Percentiles rank a stretch among this genome's conserved stretches.
phyloP scores from a whole-genome alignment of 2,797 vertebrate genomes.

The Acanthornis magna region DNA sequence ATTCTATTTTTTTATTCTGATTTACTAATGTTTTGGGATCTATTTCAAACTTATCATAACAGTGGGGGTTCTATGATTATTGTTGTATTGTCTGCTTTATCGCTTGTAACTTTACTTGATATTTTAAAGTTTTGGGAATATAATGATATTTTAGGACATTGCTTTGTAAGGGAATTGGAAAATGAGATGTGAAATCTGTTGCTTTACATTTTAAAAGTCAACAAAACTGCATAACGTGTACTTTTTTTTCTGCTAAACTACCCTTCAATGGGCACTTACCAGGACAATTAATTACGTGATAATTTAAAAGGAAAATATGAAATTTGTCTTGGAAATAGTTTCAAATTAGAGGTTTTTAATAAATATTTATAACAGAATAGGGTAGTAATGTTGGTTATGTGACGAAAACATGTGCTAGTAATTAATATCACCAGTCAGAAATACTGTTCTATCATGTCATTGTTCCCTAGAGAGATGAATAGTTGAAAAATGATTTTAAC shows the following conservation, averaged over 20 bases:
- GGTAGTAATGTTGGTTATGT: background rate
- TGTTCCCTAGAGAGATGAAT: background rate
- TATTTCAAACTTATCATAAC: background rate
- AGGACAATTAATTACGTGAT: background rate
- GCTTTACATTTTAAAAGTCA: background rate
- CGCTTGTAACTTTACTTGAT: background rate
- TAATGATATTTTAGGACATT: background rate
- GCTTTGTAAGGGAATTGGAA: background rate
- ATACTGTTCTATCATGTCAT: background rate
- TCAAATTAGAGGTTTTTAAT: background rate
- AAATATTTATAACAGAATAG: background rate
- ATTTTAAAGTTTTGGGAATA: background rate
- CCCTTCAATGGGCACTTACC: background rate
- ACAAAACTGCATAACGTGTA: fast-evolving
- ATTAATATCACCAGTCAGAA: background rate
- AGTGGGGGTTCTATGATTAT: background rate
- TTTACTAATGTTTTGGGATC: background rate
- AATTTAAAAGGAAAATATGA: background rate
- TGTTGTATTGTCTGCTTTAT: background rate
- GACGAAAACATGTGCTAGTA: background rate
- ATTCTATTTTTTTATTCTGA: background rate
- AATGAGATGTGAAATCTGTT: background rate
- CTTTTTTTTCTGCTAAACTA: background rate
- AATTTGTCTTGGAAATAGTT: background rate
- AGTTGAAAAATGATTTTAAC: background rate